A percentile compares a stretch with the other conserved stretches of the same genome.
phyloP scores from a whole-genome alignment of 2,113 vertebrate species.

The Psittacula cyanocephala region DNA sequence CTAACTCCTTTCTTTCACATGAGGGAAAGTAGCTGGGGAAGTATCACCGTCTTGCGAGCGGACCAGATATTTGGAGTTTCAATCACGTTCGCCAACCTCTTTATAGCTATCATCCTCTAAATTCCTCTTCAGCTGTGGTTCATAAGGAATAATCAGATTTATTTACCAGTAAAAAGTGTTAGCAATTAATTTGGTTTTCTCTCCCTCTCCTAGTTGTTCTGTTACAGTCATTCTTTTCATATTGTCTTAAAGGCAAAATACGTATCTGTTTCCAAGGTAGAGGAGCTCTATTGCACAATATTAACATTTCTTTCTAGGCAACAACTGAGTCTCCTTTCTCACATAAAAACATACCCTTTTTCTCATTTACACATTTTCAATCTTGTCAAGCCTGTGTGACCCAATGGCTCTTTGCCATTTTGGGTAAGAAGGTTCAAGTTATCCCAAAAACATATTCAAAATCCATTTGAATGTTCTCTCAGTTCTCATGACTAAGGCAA shows the following conservation, averaged over 20 bases:
- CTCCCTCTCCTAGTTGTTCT: background rate
- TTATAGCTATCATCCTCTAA: background rate
- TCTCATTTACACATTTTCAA: background rate
- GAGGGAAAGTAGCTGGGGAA: background rate
- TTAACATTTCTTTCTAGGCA: background rate
- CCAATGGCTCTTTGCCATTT: background rate
- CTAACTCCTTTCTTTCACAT: background rate
- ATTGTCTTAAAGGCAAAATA: background rate
- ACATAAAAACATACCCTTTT: background rate
- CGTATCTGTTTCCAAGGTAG: background rate
- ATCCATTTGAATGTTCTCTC: background rate
- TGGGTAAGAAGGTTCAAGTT: background rate
- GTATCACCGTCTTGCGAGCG: background rate
- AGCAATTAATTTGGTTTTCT: background rate
- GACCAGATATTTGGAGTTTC: background rate
- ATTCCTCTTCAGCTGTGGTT: background rate
- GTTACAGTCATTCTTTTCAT: background rate
- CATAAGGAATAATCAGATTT: background rate
- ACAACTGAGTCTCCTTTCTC: background rate
- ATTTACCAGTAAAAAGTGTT: background rate
- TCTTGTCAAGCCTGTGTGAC: background rate
- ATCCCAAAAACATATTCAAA: background rate
- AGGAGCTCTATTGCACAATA: background rate
- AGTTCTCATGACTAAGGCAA: background rate
- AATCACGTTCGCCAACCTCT: rapidly evolving